Evolutionary conservation across 1,140 invertebrate genomes (phyloP).

Genomic region (Magallana angulata): DNA sequence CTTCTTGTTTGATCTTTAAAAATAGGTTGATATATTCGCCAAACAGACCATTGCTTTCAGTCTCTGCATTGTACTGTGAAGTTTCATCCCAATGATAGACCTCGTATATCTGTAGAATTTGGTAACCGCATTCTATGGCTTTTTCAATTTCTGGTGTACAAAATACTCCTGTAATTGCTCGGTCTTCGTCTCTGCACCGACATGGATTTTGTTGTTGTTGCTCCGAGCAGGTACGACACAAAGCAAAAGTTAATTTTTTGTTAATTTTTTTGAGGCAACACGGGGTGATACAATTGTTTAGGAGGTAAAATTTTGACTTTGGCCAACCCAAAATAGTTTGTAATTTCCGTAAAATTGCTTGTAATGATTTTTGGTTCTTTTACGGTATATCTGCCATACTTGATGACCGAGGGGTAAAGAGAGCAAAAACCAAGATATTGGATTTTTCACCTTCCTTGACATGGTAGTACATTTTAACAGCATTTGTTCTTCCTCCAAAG

Average conservation of each 20-base stretch:
- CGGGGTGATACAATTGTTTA: slow-evolving; percentile 58
- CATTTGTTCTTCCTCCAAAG: slow-evolving; percentile 76
- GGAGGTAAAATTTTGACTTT: slow-evolving; percentile 61
- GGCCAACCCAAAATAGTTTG: slow-evolving; percentile 66
- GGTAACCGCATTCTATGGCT: slow-evolving; percentile 74
- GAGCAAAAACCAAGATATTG: slow-evolving; percentile 75
- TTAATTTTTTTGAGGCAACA: slow-evolving; percentile 46
- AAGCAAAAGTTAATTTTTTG: slow-evolving; percentile 34
- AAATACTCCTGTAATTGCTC: slow-evolving; percentile 76
- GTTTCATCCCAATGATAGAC: slow-evolving; percentile 72
- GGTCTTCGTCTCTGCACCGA: slow-evolving; percentile 56
- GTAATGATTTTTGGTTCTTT: slow-evolving; percentile 75
- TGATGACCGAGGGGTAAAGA: slow-evolving; percentile 70
- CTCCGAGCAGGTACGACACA: slow-evolving; percentile 44
- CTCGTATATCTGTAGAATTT: slow-evolving; percentile 75
- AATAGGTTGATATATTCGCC: not conserved
- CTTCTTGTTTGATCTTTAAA: too few relatives aligned
- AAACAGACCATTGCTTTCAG: slow-evolving; percentile 54
- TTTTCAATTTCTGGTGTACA: slow-evolving; percentile 74
- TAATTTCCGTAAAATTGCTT: slow-evolving; percentile 60
- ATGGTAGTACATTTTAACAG: slow-evolving; percentile 68
- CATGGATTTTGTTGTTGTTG: slow-evolving; percentile 35
- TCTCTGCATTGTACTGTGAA: slow-evolving; percentile 66
- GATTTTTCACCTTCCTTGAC: slow-evolving; percentile 70
- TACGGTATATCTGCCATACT: slow-evolving; percentile 73